Percentiles rank a stretch among this genome's conserved stretches.
Conservation (phyloP, 2,888 invertebrate genomes). For the Cheilosia impressa region DNA sequence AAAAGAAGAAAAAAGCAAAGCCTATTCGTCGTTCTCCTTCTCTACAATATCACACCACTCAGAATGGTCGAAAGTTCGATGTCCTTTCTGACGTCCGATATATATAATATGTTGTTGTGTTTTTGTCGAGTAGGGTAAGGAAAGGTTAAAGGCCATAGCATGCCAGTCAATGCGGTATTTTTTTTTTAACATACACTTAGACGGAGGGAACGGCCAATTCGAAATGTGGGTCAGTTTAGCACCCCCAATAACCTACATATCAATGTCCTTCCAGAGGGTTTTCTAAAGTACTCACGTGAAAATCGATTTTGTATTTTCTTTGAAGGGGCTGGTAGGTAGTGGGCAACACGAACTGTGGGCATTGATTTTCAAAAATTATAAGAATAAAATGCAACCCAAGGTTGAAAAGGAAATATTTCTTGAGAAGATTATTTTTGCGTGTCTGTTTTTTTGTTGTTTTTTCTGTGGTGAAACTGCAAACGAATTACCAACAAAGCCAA, state of each 20-base stretch:
- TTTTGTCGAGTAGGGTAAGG: conserved; percentile 35
- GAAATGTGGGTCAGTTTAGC: conserved; percentile 69
- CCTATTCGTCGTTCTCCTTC: conserved; percentile 39
- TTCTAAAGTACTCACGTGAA: conserved; percentile 55
- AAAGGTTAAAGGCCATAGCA: conserved; percentile 58
- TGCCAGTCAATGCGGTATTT: conserved; percentile 58
- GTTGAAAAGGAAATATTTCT: conserved; percentile 30
- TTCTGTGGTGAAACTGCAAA: no score
- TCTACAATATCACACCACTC: not conserved
- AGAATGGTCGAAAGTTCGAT: conserved; percentile 68
- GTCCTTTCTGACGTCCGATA: conserved; percentile 68
- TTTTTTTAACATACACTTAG: conserved; percentile 28
- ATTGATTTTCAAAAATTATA: conserved; percentile 38
- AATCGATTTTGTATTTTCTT: conserved; percentile 60
- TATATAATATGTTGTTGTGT: not conserved
- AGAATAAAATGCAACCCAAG: conserved; percentile 31
- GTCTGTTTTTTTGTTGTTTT: not conserved
- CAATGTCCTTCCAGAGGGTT: conserved; percentile 60
- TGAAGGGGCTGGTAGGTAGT: conserved; percentile 9
- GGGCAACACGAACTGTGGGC: conserved; percentile 11
- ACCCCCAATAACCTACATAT: conserved; percentile 66
- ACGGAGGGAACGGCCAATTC: not conserved
- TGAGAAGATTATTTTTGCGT: conserved; percentile 23
- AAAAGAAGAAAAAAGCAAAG: conserved; percentile 53
- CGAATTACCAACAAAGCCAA: not conserved